phyloP scores from a whole-genome alignment of 2,113 vertebrate species.

The Sakesphorus luctuosus region DNA sequence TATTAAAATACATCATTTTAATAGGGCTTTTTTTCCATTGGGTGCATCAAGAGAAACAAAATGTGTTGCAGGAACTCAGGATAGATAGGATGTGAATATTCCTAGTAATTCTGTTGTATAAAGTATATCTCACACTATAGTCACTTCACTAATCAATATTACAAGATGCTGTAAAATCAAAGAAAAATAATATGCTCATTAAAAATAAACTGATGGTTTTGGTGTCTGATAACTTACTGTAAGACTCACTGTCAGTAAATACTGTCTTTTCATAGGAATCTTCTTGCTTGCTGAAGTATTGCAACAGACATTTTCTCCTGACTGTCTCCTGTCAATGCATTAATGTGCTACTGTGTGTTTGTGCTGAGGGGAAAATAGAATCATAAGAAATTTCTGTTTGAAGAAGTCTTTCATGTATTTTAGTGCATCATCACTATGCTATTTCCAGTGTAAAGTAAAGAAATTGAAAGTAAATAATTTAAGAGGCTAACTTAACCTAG shows the following conservation, averaged over 20 bases:
- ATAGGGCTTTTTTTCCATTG: background rate
- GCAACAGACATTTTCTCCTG: background rate
- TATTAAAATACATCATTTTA: background rate
- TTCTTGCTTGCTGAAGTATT: background rate
- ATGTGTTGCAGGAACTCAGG: background rate
- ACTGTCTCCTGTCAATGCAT: background rate
- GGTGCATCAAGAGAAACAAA: background rate
- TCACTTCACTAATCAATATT: background rate
- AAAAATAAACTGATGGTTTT: background rate
- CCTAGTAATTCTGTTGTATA: background rate
- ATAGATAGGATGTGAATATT: background rate
- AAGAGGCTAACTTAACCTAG: slow-evolving; percentile 8
- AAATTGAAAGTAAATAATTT: slow-evolving; percentile 23
- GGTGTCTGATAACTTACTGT: background rate
- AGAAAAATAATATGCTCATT: background rate
- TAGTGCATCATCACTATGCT: background rate
- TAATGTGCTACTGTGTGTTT: background rate
- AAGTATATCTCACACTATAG: background rate
- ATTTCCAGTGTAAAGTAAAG: slow-evolving; percentile 24
- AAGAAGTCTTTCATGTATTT: slow-evolving; percentile 38
- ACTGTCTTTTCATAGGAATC: background rate
- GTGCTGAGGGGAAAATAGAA: background rate
- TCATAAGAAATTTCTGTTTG: slow-evolving; percentile 6
- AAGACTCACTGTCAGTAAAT: background rate
- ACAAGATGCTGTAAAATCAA: background rate